Conservation (phyloP, 2,113 vertebrate genomes). For the Lutjanus erythropterus region DNA sequence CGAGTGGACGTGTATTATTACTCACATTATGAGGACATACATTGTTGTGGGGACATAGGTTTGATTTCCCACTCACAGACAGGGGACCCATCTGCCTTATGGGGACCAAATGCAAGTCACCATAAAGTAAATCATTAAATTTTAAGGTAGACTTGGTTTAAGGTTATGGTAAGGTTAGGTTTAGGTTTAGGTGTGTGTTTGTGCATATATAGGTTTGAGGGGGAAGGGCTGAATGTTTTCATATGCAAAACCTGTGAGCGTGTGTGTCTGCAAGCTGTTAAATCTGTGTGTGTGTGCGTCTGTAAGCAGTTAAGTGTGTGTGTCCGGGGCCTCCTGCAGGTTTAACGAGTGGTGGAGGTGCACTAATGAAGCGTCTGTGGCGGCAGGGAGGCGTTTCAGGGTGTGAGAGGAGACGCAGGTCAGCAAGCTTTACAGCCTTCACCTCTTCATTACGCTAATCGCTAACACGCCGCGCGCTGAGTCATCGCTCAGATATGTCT, state of each 20-base stretch:
- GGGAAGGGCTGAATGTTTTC: background rate
- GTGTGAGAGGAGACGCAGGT: constrained; percentile 60
- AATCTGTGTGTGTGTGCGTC: constrained; percentile 19
- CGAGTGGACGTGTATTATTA: too few relatives aligned
- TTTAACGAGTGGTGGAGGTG: constrained; percentile 49
- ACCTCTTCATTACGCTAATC: constrained; percentile 44
- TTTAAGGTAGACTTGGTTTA: too few relatives aligned
- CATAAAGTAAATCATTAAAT: too few relatives aligned
- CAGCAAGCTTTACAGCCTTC: constrained; percentile 48
- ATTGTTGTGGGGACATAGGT: background rate
- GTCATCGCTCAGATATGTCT: constrained; percentile 38
- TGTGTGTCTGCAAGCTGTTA: constrained; percentile 47
- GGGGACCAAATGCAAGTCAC: background rate
- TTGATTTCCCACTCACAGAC: background rate
- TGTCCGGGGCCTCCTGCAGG: constrained; percentile 10
- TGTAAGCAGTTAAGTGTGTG: too few relatives aligned
- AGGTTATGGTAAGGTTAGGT: too few relatives aligned
- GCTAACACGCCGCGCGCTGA: constrained; percentile 35
- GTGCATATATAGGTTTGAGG: background rate
- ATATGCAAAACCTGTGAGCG: background rate
- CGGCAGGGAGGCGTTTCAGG: constrained; percentile 25
- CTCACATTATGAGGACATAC: too few relatives aligned
- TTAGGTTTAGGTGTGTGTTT: constrained; percentile 14
- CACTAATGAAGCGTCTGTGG: constrained; percentile 56
- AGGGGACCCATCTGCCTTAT: background rate